Evolutionary conservation across 2,797 vertebrate genomes (phyloP).

Genomic region (Leptatherina wallacei): DNA sequence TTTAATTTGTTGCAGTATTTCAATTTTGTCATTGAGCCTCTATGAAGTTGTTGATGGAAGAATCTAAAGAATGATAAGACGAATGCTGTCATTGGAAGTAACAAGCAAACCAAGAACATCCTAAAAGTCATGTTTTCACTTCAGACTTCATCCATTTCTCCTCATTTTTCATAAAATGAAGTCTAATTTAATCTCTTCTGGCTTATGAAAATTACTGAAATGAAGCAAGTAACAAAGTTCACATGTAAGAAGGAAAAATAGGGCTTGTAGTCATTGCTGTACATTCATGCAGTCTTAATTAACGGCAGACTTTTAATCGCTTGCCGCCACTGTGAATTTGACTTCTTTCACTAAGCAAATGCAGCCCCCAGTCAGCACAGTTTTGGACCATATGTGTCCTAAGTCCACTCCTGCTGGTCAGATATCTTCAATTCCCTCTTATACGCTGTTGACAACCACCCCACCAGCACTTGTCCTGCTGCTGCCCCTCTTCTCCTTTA

Average conservation of each 20-base stretch:
- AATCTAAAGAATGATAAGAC: background rate
- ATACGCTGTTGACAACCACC: constrained; percentile 42
- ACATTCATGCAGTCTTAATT: constrained; percentile 21
- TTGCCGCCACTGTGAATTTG: constrained; percentile 22
- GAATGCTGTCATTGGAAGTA: background rate
- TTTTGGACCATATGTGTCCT: constrained; percentile 29
- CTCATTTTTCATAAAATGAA: background rate
- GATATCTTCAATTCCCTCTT: constrained; percentile 28
- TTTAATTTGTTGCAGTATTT: background rate
- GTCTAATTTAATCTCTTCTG: background rate
- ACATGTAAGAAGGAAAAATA: background rate
- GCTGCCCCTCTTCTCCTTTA: constrained; percentile 33
- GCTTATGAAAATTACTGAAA: background rate
- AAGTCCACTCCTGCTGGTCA: constrained; percentile 34
- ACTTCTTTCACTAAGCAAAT: constrained; percentile 24
- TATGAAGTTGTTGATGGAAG: background rate
- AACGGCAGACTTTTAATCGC: background rate
- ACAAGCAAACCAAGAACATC: background rate
- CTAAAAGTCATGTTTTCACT: background rate
- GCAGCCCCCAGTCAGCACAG: constrained; percentile 11
- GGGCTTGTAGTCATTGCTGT: background rate
- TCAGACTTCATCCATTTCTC: background rate
- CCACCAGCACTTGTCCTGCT: constrained; percentile 35
- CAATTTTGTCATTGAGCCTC: background rate
- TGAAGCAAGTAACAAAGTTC: background rate